Percentiles rank a stretch among this genome's conserved stretches.
phyloP scores from a whole-genome alignment of 2,797 vertebrate genomes.

The Diglossa cyanea region DNA sequence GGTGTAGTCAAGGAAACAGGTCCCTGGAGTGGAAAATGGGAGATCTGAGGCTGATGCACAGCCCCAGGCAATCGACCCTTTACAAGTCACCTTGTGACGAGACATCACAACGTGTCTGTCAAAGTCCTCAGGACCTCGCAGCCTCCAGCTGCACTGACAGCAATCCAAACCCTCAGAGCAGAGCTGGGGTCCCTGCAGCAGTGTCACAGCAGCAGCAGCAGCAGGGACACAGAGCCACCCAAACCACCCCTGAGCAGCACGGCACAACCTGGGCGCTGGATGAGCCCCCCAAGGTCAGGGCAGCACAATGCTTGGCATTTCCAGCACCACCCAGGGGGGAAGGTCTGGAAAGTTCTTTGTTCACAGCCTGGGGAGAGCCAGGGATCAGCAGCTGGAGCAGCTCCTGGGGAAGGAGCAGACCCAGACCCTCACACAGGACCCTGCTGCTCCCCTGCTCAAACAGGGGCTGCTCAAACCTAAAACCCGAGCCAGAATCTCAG shows the following conservation, averaged over 20 bases:
- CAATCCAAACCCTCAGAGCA: background rate
- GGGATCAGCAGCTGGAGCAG: background rate
- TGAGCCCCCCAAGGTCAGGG: background rate
- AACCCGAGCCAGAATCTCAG: background rate
- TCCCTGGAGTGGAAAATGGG: background rate
- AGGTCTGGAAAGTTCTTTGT: background rate
- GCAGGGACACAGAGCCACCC: background rate
- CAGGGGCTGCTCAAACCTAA: background rate
- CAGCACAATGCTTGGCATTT: background rate
- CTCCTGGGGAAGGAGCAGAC: background rate
- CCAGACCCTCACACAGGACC: background rate
- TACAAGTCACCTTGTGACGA: background rate
- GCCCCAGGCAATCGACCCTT: background rate
- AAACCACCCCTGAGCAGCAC: background rate
- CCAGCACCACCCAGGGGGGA: background rate
- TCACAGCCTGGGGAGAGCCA: background rate
- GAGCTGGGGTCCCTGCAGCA: background rate
- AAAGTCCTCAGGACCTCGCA: background rate
- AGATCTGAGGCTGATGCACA: background rate
- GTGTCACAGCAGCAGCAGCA: background rate
- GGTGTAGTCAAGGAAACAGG: background rate
- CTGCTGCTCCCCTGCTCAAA: background rate
- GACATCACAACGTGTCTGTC: fast-evolving
- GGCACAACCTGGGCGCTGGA: background rate
- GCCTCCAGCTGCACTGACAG: background rate